phyloP scores from a whole-genome alignment of 1,140 invertebrate species.

The Drosophila malerkotliana region DNA sequence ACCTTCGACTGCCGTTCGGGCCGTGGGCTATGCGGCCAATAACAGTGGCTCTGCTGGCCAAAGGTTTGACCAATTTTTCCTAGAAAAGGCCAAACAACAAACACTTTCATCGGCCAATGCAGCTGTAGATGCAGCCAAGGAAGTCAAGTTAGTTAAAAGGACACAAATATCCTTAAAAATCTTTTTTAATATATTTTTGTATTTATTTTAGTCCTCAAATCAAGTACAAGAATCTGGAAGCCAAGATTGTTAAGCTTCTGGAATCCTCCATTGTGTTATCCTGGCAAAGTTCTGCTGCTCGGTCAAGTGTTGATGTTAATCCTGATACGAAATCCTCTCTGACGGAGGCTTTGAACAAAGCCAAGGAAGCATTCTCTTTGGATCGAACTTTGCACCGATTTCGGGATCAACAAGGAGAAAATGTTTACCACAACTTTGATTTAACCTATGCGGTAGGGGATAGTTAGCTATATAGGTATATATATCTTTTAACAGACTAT shows the following conservation, averaged over 20 bases:
- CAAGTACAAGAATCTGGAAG: conserved; percentile 92
- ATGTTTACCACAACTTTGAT: conserved; percentile 94
- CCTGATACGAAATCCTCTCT: conserved; percentile 53
- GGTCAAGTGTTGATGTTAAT: conserved; percentile 49
- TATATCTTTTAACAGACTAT: neutral
- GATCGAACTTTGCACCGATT: conserved; percentile 95
- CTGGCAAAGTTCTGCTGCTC: conserved; percentile 36
- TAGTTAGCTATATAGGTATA: neutral
- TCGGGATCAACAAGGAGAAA: conserved; percentile 94
- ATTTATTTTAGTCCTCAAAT: conserved; percentile 89
- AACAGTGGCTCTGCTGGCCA: conserved; percentile 84
- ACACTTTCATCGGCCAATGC: conserved; percentile 68
- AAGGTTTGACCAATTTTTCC: conserved; percentile 91
- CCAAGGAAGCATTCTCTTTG: conserved; percentile 97
- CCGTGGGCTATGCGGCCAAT: conserved; percentile 95
- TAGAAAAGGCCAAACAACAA: conserved; percentile 86
- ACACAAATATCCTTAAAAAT: neutral
- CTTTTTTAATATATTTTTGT: neutral
- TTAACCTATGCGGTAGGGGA: conserved; percentile 94
- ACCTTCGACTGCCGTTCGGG: conserved; percentile 97
- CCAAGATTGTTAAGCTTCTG: conserved; percentile 92
- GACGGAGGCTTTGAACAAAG: conserved; percentile 91
- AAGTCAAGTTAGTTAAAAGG: conserved; percentile 85
- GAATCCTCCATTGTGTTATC: conserved; percentile 91
- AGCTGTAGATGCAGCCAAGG: conserved; percentile 86